phyloP scores from a whole-genome alignment of 2,797 vertebrate genomes.

The Clarias pachynema region DNA sequence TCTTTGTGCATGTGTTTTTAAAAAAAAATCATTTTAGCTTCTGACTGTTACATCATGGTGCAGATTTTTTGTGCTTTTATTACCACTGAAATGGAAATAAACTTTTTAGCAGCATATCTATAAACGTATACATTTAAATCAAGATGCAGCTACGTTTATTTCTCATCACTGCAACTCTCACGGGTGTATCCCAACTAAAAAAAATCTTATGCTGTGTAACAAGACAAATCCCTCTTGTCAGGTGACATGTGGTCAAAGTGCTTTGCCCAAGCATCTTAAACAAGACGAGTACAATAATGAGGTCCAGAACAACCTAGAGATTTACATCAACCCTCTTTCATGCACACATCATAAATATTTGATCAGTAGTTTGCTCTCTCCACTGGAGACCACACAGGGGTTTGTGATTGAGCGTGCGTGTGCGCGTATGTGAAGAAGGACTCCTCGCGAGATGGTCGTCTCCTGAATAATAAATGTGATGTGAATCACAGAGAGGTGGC shows the following conservation, averaged over 20 bases:
- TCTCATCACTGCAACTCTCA: not conserved
- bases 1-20: not conserved
- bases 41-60: not conserved
- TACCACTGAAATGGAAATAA: not conserved
- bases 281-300: slow-evolving; percentile 64
- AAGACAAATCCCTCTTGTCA: not conserved
- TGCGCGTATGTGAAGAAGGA: slow-evolving; percentile 59
- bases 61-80: not conserved
- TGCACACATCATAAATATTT: slow-evolving; percentile 75
- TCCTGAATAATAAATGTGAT: slow-evolving; percentile 55
- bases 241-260: not conserved
- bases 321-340: slow-evolving; percentile 70
- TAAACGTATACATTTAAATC: not conserved
- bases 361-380: slow-evolving; percentile 66
- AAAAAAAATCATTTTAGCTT: too few species aligned
- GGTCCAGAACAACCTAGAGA: slow-evolving; percentile 59
- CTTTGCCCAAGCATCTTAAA: slow-evolving; percentile 2
- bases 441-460: slow-evolving; percentile 23
- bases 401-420: slow-evolving; percentile 50
- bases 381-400: slow-evolving; percentile 55
- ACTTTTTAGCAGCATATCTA: not conserved
- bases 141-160: too few species aligned
- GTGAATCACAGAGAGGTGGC: slow-evolving; percentile 37
- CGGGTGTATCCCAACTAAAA: not conserved
- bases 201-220: not conserved